phyloP scores from a whole-genome alignment of 2,888 invertebrate species.

The Adineta ricciae region DNA sequence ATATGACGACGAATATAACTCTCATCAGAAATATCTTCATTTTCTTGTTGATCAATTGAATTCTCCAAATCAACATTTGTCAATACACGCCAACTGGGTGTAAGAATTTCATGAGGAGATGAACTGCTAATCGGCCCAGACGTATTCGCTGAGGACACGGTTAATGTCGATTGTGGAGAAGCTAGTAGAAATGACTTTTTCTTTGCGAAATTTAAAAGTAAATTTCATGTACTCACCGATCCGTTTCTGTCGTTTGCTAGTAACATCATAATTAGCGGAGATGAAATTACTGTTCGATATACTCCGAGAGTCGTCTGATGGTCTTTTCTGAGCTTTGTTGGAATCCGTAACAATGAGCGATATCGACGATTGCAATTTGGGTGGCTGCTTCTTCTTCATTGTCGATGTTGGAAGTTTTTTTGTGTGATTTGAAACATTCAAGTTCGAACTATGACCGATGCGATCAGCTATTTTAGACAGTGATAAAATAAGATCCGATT shows the following conservation, averaged over 20 bases:
- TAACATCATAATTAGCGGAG: neutral
- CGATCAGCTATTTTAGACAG: constrained; percentile 13
- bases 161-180: neutral
- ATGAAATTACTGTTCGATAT: neutral
- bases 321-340: neutral
- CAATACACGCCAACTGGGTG: neutral
- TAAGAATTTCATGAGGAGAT: neutral
- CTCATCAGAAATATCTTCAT: constrained; percentile 16
- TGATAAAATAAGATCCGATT: neutral
- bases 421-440: neutral
- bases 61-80: neutral
- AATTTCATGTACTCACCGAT: neutral
- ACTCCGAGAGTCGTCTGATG: neutral
- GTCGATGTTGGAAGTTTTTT: neutral
- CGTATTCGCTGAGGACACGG: neutral
- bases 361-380: neutral
- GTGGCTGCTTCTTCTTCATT: neutral
- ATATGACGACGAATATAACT: constrained; percentile 7
- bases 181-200: neutral
- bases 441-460: neutral
- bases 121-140: neutral
- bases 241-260: neutral
- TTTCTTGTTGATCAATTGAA: neutral
- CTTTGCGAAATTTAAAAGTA: too few species aligned
- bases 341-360: neutral